Base-by-base conservation (phyloP, 2,113 vertebrate species). In the Mystacornis crossleyi region DNA sequence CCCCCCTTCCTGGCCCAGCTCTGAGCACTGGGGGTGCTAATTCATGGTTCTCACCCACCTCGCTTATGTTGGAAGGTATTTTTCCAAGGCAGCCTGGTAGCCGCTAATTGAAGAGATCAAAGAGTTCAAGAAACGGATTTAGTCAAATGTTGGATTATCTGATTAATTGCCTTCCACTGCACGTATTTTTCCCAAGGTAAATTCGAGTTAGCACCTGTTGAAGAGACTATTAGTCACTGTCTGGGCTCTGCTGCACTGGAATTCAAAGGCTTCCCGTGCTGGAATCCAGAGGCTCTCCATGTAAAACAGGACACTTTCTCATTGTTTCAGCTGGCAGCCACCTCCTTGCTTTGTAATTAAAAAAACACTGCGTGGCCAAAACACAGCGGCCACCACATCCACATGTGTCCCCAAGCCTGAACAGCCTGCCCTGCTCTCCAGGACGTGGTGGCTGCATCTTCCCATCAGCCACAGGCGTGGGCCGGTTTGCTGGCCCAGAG, bases 121-220 rank as follows among this genome's bases (percentile, higher is more conserved):
- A 75, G 82, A 36, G 55, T 79, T 93, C 64, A 74, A 88, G 91
- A 40, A 93, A 92, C 0, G 2, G 62, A 85, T 90, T 88, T 80
- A 88, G 81, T 67, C 72, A 92, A 90, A 80, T 45, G 48, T 48
- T 90, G 79, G 43, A 71, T 94, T 81, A 86, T 82, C 51, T 86
- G 87, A 93, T 92, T 83, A 65, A 95, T 94, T 87, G 47, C 45
- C 53, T 89, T 81, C 43, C 72, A 26, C 31, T 67, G 43, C 89
- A 92, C 4, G 1, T 71, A 69, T 65, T 73, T 86, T 86, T 78
- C 81, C 86, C 86, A 81, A 94, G 89, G 69, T 92, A 94, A 89
- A 95, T 90, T 79, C 72, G 84, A 90, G 82, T 66, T 25, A 87
- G 40, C 65, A 91, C 79, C 79, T 94, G 82, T 71, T 86, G 77